Percentiles rank a stretch among this genome's conserved stretches.
phyloP scores from a whole-genome alignment of 2,797 vertebrate genomes.

The Anguilla marmorata region DNA sequence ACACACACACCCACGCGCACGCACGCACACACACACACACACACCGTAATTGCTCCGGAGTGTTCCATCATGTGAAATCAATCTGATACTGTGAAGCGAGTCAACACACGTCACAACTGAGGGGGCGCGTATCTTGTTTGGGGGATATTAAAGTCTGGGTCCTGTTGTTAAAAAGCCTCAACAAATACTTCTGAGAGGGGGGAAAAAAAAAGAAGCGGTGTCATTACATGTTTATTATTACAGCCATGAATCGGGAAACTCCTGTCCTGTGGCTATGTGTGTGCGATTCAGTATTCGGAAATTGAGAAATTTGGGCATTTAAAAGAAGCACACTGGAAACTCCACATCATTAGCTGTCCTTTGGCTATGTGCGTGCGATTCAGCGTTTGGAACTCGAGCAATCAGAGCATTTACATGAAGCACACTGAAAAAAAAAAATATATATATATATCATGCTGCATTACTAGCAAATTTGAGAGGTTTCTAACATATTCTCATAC shows the following conservation, averaged over 20 bases:
- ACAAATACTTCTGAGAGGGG: not conserved
- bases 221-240: conserved; percentile 42
- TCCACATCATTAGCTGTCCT: conserved; percentile 34
- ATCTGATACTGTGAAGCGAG: not conserved
- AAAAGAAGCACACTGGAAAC: conserved; percentile 31
- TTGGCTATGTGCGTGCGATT: not conserved
- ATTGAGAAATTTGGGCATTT: not conserved
- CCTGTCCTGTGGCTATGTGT: conserved; percentile 23
- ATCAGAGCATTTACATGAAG: not conserved
- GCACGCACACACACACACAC: not conserved
- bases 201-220: conserved; percentile 22
- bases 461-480: conserved; percentile 36
- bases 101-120: not conserved
- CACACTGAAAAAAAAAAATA: not conserved
- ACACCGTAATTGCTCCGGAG: not conserved
- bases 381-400: not conserved
- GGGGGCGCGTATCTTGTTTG: not conserved
- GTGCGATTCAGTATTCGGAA: not conserved
- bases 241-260: conserved; percentile 45
- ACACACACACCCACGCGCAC: not conserved
- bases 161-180: conserved; percentile 25
- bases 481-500: conserved; percentile 68
- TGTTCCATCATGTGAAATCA: not conserved
- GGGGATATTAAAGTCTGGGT: conserved; percentile 6
- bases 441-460: conserved; percentile 8